A percentile compares a stretch with the other conserved stretches of the same genome.
phyloP scores from a whole-genome alignment of 2,888 invertebrate species.

The Parapristionchus giblindavisi region DNA sequence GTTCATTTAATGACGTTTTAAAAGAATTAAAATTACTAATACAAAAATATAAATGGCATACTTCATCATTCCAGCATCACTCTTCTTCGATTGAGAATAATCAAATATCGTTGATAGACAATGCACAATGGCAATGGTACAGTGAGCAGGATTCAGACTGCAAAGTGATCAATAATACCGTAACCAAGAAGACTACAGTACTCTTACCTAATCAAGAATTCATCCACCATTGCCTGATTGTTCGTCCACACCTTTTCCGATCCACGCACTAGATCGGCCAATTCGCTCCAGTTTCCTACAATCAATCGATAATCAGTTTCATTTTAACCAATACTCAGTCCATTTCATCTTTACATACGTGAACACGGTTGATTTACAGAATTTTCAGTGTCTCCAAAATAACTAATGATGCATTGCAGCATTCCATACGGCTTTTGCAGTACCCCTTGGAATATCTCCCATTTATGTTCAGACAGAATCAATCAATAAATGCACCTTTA shows the following conservation, averaged over 20 bases:
- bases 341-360: neutral
- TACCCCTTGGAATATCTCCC: neutral
- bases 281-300: conserved; percentile 3
- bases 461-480: neutral
- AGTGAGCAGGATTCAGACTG: conserved; percentile 11
- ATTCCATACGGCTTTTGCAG: no score
- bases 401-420: no score
- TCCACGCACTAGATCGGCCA: neutral
- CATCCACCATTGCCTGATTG: neutral
- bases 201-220: conserved; percentile 15
- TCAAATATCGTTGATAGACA: conserved; percentile 3
- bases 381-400: no score
- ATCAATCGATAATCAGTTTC: neutral
- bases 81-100: neutral
- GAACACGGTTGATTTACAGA: neutral
- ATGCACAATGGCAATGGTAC: neutral
- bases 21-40: neutral
- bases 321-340: neutral
- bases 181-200: neutral
- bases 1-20: no score
- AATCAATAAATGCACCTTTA: no score
- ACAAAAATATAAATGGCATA: no score
- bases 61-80: conserved; percentile 14
- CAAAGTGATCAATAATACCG: neutral
- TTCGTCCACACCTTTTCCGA: neutral